Conservation (phyloP, 1,140 invertebrate species). For the Drosophila rhopaloa region DNA sequence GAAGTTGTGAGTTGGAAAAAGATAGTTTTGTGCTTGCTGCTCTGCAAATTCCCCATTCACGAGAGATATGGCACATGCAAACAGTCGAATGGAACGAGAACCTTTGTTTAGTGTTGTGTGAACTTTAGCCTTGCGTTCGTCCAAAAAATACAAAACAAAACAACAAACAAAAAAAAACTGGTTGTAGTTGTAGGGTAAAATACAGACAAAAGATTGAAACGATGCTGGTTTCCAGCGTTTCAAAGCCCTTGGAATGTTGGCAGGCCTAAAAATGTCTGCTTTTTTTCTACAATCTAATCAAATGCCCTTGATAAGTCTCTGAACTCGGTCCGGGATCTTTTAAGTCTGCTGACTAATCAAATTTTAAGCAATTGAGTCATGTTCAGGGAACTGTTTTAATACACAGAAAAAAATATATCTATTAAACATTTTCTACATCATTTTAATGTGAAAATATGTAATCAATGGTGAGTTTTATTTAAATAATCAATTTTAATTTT, state of each 20-base stretch:
- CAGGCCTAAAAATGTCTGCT: slow-evolving; percentile 35
- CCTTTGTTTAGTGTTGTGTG: slow-evolving; percentile 45
- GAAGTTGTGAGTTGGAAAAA: slow-evolving; percentile 12
- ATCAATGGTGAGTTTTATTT: no score
- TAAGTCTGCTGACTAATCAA: slow-evolving; percentile 43
- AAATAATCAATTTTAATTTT: no score
- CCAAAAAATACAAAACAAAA: slow-evolving; percentile 27
- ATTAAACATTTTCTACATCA: no score
- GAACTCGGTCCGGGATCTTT: slow-evolving; percentile 38
- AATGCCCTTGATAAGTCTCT: slow-evolving; percentile 47
- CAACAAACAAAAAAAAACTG: slow-evolving; percentile 28
- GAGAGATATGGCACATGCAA: slow-evolving; percentile 32
- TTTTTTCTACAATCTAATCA: slow-evolving; percentile 32
- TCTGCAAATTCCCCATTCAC: slow-evolving; percentile 19
- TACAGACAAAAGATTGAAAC: slow-evolving; percentile 14
- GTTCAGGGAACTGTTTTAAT: slow-evolving; percentile 22
- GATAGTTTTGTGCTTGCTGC: slow-evolving; percentile 27
- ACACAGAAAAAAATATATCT: not conserved
- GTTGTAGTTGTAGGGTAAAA: slow-evolving; percentile 47
- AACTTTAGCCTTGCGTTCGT: slow-evolving; percentile 48
- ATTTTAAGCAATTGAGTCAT: slow-evolving; percentile 47
- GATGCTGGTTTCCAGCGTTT: slow-evolving; percentile 34
- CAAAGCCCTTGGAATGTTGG: slow-evolving; percentile 49
- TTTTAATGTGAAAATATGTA: no score
- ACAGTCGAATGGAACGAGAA: slow-evolving; percentile 23